phyloP scores from a whole-genome alignment of 2,113 vertebrate genomes.

The Ceyx margarethae region DNA sequence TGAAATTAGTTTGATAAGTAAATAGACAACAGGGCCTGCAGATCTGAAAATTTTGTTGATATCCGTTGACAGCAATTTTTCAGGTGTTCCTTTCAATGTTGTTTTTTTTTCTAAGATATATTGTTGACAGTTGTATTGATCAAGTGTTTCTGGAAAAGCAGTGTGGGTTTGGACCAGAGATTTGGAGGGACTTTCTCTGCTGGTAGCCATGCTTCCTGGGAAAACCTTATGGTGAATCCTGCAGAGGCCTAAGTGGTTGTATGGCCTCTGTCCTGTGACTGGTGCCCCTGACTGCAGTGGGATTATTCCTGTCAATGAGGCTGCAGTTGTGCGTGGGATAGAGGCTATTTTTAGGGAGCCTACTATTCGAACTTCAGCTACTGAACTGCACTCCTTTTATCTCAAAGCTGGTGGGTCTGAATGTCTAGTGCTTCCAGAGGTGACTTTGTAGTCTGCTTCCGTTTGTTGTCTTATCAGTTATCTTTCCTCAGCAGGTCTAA shows the following conservation, averaged over 20 bases:
- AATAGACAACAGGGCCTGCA: neutral
- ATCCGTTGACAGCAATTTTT: neutral
- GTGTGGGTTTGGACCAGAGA: neutral
- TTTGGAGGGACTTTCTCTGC: neutral
- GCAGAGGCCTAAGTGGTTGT: neutral
- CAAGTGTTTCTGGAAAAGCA: neutral
- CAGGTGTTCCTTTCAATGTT: neutral
- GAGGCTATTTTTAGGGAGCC: slow-evolving; percentile 9
- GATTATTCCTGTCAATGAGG: neutral
- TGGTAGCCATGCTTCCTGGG: neutral
- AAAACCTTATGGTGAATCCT: neutral
- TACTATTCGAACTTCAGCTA: neutral
- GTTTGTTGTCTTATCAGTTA: neutral
- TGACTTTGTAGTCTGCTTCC: neutral
- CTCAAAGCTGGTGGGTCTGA: neutral
- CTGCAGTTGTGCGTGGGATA: neutral
- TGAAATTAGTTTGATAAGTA: neutral
- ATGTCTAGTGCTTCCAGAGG: neutral
- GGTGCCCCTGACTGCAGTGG: neutral
- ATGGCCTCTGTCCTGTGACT: neutral
- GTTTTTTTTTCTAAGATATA: neutral
- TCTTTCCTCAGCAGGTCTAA: neutral
- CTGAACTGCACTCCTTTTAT: neutral
- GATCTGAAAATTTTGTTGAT: neutral
- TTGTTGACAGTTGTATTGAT: neutral